Evolutionary conservation across 2,113 vertebrate genomes (phyloP), one percentile per base, ranked within the genome.

Genomic region (Zeus faber): DNA sequence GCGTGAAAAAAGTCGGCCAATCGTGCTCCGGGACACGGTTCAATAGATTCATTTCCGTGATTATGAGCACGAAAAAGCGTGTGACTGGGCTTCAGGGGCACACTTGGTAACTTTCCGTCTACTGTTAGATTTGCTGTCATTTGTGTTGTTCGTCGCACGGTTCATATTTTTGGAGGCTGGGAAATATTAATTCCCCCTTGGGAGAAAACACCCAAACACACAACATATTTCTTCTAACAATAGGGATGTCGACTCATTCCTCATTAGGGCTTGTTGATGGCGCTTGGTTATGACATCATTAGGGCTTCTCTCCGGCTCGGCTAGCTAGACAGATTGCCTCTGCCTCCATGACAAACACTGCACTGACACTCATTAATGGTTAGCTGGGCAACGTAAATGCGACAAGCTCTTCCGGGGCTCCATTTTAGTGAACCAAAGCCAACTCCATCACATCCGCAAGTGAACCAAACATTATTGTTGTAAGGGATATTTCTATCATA

Each of bases 201-300:
- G n/a, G n/a, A n/a, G n/a, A n/a, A n/a, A n/a, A n/a, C n/a, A n/a
- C 6, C 58, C 53, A 45, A 49, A 53, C 20, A 68, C 18, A 31
- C 49, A 27, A 50, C 45, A 16, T 33, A 61, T 65, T 55, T 35
- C 39, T 31, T 49, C 17, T 24, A 16, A 52, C 26, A 57, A 55
- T 39, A 46, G 5, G 14, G 4, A 21, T 10, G 51, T 60, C 37
- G 43, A 40, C 8, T n/a, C 43, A 49, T n/a, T n/a, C n/a, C n/a
- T n/a, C n/a, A n/a, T n/a, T n/a, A n/a, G n/a, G n/a, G n/a, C n/a
- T n/a, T n/a, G n/a, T n/a, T n/a, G n/a, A 79, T 72, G 72, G 70
- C 67, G 65, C 65, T 74, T 83, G 72, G 70, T 88, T 80, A 86
- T 86, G 81, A 80, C 79, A 86, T 85, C 83, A 87, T 87, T 86